Evolutionary conservation across 2,797 vertebrate genomes (phyloP), one percentile per base, ranked within the genome.

Genomic region (Pelochelys cantorii): DNA sequence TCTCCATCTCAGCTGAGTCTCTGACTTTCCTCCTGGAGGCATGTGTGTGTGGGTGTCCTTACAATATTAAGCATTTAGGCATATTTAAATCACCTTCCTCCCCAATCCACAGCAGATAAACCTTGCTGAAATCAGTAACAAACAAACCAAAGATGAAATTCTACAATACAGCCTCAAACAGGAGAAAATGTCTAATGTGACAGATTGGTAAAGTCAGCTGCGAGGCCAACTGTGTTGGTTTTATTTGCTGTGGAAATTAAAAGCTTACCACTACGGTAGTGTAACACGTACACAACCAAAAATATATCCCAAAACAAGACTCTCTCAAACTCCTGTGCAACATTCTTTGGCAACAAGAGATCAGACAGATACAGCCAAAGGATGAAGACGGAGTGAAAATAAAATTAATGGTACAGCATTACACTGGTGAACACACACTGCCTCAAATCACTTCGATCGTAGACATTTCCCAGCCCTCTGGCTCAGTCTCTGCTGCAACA

Each of bases 391-490:
- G 68, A 86, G 65, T 12, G n/a, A 4, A 78, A 91, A 94, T 2
- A 10, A 81, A 82, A 96, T 94, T 89, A 91, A 31, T 84, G 90
- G 80, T 56, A 75, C 4, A 90, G 13, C 55, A 0, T 48, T 0
- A 34, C 68, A 17, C 55, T 53, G 65, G 84, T 2, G 29, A 81
- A 62, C 68, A 74, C 56, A 56, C 52, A n/a, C 87, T 77, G 59
- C 83, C 92, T 57, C 52, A 11, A 74, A 74, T 81, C 60, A 60
- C 85, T 86, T 23, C n/a, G 57, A 9, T 57, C 84, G 79, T 82
- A 89, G 90, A 34, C 42, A 75, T 53, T 85, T 22, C 62, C 96
- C 90, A 88, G 85, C 20, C 92, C 27, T 57, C 90, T 10, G 48
- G 90, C 82, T 93, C 60, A 48, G 83, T 55, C 18, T 10, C 83